A percentile compares a stretch with the other conserved stretches of the same genome.
phyloP scores from a whole-genome alignment of 1,140 invertebrate genomes.

The Philotrypesis tridentata region DNA sequence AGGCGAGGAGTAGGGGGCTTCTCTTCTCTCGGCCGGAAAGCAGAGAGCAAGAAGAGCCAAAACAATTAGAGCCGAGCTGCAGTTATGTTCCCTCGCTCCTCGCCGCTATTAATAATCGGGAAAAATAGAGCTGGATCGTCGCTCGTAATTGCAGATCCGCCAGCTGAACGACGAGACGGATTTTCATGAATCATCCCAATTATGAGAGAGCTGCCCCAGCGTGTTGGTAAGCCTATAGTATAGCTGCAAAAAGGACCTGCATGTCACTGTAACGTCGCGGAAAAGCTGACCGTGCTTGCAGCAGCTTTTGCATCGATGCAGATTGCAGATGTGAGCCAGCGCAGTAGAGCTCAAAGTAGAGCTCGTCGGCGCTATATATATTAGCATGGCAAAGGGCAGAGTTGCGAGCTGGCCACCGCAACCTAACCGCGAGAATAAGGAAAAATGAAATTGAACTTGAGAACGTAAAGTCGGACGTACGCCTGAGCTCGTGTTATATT shows the following conservation, averaged over 20 bases:
- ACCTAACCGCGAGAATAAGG: constrained; percentile 33
- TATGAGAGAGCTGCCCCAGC: no score
- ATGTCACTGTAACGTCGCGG: no score
- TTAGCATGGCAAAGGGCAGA: constrained; percentile 55
- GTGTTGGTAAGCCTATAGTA: no score
- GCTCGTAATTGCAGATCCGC: constrained; percentile 47
- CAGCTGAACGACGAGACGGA: background rate
- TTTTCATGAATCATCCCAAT: constrained; percentile 2
- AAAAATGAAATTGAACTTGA: constrained; percentile 1
- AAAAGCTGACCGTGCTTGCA: background rate
- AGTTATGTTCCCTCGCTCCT: constrained; percentile 44
- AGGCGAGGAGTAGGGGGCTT: no score
- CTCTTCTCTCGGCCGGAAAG: background rate
- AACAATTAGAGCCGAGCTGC: constrained; percentile 54
- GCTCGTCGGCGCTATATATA: constrained; percentile 54
- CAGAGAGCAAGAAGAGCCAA: constrained; percentile 20
- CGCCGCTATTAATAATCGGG: constrained; percentile 27
- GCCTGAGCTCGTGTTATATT: background rate
- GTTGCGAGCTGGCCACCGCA: background rate
- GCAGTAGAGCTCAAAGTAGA: no score
- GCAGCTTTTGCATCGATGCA: constrained; percentile 53
- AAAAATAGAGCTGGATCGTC: constrained; percentile 38
- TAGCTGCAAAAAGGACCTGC: no score
- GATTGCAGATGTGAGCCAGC: no score
- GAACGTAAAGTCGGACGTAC: background rate